A percentile compares a stretch with the other conserved stretches of the same genome.
phyloP scores from a whole-genome alignment of 2,888 invertebrate species.

The Lithophane socia region DNA sequence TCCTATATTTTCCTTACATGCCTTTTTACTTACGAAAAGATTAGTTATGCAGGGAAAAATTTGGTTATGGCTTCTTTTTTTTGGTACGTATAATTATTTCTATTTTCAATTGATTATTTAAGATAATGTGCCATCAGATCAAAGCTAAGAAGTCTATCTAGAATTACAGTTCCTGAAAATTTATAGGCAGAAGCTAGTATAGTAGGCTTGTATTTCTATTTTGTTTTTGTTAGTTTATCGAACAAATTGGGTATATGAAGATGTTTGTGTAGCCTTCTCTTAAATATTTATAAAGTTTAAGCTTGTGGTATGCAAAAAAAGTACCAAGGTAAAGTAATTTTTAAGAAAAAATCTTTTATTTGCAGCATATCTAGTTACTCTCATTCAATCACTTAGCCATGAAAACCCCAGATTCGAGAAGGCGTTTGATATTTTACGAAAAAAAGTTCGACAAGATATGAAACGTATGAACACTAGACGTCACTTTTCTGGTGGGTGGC shows the following conservation, averaged over 20 bases:
- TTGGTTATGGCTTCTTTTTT: slow-evolving; percentile 27
- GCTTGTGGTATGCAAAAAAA: not conserved
- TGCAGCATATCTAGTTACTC: slow-evolving; percentile 31
- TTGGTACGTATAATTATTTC: slow-evolving; percentile 20
- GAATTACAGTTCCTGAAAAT: not conserved
- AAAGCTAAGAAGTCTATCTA: not conserved
- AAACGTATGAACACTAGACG: slow-evolving; percentile 22
- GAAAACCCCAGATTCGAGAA: not conserved
- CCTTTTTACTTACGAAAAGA: not conserved
- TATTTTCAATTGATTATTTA: not conserved
- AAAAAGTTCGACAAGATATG: slow-evolving; percentile 4
- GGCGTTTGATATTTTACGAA: not conserved
- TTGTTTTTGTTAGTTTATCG: not conserved
- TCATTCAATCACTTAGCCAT: not conserved
- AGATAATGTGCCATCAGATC: not conserved
- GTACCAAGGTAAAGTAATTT: not conserved
- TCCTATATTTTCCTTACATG: not conserved
- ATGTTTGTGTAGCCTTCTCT: not conserved
- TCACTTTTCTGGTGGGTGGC: not conserved
- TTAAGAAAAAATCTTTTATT: not conserved
- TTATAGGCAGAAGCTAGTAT: too few relatives aligned
- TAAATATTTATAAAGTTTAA: not conserved
- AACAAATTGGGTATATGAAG: not conserved
- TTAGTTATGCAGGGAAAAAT: slow-evolving; percentile 12
- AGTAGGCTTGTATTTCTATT: not conserved